Base-by-base conservation (phyloP, 2,797 vertebrate species). In the Catostomus latipinnis region DNA sequence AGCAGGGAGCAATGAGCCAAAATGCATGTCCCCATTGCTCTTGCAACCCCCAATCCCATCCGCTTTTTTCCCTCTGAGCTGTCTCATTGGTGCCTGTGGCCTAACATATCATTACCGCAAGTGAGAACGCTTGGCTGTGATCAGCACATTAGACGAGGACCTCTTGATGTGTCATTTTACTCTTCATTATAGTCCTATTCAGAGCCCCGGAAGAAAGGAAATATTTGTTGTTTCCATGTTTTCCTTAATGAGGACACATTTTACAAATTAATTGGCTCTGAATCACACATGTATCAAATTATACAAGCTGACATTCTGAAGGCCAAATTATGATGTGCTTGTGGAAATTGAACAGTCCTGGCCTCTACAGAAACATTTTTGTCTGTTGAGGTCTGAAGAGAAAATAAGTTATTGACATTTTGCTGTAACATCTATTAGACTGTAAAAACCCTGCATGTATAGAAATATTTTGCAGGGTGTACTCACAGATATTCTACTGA, bases 111-210 rank as follows among this genome's bases (percentile, higher is more conserved):
- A 80, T 79, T 81, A 78, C 34, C 83, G 85, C 74, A 88, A 86
- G 58, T 60, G 74, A 88, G 86, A 87, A 81, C 22, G 16, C 66
- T 76, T 87, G 87, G 85, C 85, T 71, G 54, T 13, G 62, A 46
- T 67, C 58, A 67, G 4, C 72, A n/a, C 0, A 8, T 34, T 18
- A 73, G 63, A 11, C 12, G 43, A 22, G 1, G 49, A 63, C 65
- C 70, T 67, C 78, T 77, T 76, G 74, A 9, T 11, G 86, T 88
- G 78, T 91, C 80, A 78, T 73, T 75, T 93, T 89, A 86, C 89
- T 54, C 84, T 81, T 87, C 86, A 86, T 82, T 82, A 74, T 86
- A 34, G 56, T 60, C 68, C 46, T 22, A 57, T 72, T 67, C 53
- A 53, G 61, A 63, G 34, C 52, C 14, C 12, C n/a, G 8, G 67